Evolutionary conservation across 2,797 vertebrate genomes (phyloP).

Genomic region (Liasis olivaceus): DNA sequence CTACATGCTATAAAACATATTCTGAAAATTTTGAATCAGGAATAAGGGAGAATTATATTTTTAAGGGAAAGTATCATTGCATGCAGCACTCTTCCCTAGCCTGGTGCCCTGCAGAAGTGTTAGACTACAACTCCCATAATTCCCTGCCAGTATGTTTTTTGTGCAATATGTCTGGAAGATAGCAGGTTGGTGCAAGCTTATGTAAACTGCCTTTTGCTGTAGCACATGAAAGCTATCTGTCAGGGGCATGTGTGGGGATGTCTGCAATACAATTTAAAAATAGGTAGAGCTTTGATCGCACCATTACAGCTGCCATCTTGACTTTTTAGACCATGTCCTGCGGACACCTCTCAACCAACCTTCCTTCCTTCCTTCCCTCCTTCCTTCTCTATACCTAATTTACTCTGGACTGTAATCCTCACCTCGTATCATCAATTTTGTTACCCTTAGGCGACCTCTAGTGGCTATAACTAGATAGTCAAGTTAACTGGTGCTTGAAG

Average conservation of each 20-base stretch:
- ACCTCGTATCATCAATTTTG: background rate
- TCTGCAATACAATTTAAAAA: background rate
- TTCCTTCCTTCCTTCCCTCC: background rate
- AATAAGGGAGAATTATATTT: background rate
- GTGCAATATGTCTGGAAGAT: background rate
- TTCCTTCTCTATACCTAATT: background rate
- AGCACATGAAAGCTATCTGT: background rate
- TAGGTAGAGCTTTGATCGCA: background rate
- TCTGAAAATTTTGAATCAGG: background rate
- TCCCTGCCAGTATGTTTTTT: background rate
- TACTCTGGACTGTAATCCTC: background rate
- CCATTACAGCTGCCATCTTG: background rate
- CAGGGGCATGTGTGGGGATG: background rate
- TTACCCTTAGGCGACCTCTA: slow-evolving; percentile 9
- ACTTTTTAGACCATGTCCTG: background rate
- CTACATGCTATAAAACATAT: too few species aligned
- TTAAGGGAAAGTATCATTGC: background rate
- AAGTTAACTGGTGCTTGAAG: background rate
- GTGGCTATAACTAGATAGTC: background rate
- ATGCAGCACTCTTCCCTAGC: background rate
- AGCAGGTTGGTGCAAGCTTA: background rate
- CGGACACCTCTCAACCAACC: background rate
- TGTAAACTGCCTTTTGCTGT: background rate
- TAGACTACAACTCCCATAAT: background rate
- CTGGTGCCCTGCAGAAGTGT: background rate